phyloP scores from a whole-genome alignment of 2,113 vertebrate genomes.

The Colius striatus region DNA sequence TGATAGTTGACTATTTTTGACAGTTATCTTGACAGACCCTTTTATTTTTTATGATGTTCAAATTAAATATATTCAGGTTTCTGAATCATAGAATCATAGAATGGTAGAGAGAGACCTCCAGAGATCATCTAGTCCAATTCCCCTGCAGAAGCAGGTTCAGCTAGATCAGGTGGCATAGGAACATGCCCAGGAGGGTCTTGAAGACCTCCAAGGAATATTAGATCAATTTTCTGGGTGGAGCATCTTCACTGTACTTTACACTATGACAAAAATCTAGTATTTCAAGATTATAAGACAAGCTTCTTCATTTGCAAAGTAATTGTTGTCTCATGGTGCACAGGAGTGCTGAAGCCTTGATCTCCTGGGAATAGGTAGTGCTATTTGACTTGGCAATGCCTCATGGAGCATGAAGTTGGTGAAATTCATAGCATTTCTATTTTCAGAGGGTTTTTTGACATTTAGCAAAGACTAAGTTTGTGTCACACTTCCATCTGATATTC shows the following conservation, averaged over 20 bases:
- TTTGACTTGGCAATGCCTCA: neutral
- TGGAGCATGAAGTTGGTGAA: neutral
- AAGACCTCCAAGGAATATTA: neutral
- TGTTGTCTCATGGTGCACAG: neutral
- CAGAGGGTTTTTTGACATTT: neutral
- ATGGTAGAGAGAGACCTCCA: too few relatives aligned
- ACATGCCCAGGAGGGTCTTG: too few relatives aligned
- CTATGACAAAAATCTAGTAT: neutral
- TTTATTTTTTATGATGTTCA: neutral
- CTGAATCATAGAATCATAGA: too few relatives aligned
- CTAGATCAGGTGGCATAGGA: too few relatives aligned
- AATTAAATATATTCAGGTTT: neutral
- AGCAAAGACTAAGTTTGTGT: neutral
- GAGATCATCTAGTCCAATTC: too few relatives aligned
- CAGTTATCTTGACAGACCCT: neutral
- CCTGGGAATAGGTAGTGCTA: neutral
- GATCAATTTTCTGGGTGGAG: neutral
- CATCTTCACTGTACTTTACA: neutral
- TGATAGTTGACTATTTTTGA: neutral
- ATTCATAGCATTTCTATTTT: neutral
- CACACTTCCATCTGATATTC: neutral
- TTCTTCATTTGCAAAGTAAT: neutral
- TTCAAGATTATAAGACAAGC: neutral
- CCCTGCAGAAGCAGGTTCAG: too few relatives aligned
- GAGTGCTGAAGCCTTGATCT: neutral